phyloP scores from a whole-genome alignment of 1,140 invertebrate species.

The Ganaspis sp. region DNA sequence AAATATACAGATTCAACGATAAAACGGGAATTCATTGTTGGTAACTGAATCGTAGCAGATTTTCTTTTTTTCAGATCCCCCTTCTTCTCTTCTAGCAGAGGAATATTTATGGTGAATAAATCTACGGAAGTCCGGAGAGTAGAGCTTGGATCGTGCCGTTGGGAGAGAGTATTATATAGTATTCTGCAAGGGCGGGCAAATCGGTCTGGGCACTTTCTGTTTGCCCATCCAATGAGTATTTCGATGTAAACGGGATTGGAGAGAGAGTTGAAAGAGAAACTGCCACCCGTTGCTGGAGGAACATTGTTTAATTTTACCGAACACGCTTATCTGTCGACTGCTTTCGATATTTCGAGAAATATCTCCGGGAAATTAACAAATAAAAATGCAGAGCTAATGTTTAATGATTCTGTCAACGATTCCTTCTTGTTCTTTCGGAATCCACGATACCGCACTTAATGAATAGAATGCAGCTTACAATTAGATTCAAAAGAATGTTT shows the following conservation, averaged over 20 bases:
- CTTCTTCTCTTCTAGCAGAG: background rate
- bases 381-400: no score
- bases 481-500: no score
- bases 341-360: constrained; percentile 45
- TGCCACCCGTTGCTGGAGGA: constrained; percentile 35
- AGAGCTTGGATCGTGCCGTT: constrained; percentile 1
- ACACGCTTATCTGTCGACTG: constrained; percentile 43
- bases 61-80: background rate
- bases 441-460: no score
- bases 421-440: no score
- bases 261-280: constrained; percentile 34
- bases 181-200: constrained; percentile 27
- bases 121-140: constrained; percentile 33
- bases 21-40: constrained; percentile 26
- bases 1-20: constrained; percentile 27
- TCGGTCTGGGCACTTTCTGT: constrained; percentile 52
- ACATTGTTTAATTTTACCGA: constrained; percentile 61
- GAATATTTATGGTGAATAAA: constrained; percentile 45
- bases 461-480: no score
- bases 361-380: background rate
- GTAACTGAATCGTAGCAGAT: constrained; percentile 25
- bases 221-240: constrained; percentile 56
- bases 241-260: constrained; percentile 56
- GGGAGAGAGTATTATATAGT: constrained; percentile 21
- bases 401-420: no score